Percentiles rank a stretch among this genome's conserved stretches.
phyloP scores from a whole-genome alignment of 1,140 invertebrate genomes.

The Anoplolepis gracilipes region DNA sequence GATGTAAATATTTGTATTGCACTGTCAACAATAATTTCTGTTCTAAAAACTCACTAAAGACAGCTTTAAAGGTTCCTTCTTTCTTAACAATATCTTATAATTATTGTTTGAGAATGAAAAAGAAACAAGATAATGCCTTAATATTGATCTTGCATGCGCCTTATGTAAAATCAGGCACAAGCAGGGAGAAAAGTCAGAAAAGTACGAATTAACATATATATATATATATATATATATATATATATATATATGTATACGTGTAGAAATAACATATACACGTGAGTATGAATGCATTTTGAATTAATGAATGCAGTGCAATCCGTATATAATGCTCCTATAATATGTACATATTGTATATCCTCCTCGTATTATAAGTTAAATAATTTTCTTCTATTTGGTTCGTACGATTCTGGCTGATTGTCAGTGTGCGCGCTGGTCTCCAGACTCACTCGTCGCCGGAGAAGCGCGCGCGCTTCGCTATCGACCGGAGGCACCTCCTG shows the following conservation, averaged over 20 bases:
- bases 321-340: background rate
- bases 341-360: background rate
- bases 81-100: background rate
- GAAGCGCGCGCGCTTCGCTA: constrained; percentile 69
- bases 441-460: background rate
- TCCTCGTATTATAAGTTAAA: background rate
- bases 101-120: background rate
- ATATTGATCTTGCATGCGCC: background rate
- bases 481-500: constrained; percentile 71
- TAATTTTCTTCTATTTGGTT: background rate
- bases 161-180: background rate
- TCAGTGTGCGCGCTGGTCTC: background rate
- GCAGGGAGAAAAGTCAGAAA: background rate
- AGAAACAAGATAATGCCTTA: background rate
- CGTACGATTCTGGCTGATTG: background rate
- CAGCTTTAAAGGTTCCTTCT: background rate
- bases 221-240: too few relatives aligned
- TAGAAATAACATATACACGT: background rate
- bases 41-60: background rate
- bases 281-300: background rate
- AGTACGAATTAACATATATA: background rate
- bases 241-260: background rate
- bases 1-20: too few relatives aligned
- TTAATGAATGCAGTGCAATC: too few relatives aligned
- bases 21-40: background rate